Evolutionary conservation across 2,888 invertebrate species (phyloP).

Genomic region (Elegia similella): DNA sequence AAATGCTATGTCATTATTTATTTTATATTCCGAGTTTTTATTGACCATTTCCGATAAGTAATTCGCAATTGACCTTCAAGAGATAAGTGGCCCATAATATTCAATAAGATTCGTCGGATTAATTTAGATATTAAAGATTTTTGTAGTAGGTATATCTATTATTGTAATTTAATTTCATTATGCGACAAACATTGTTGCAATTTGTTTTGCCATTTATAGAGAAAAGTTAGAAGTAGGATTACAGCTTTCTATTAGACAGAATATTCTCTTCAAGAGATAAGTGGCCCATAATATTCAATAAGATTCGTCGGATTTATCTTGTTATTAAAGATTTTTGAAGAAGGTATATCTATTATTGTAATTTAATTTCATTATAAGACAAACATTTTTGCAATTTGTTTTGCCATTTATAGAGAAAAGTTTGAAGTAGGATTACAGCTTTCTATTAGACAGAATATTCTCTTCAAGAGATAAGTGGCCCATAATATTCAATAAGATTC

Average conservation of each 20-base stretch:
- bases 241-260: too few species aligned
- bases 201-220: too few species aligned
- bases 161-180: too few species aligned
- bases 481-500: slow-evolving; percentile 37
- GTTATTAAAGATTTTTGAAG: background rate
- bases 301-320: slow-evolving; percentile 19
- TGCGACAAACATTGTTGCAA: too few species aligned
- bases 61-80: slow-evolving; percentile 55
- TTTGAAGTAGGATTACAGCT: too few species aligned
- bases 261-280: slow-evolving; percentile 51
- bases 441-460: too few species aligned
- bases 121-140: background rate
- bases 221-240: too few species aligned
- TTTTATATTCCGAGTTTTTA: slow-evolving; percentile 54
- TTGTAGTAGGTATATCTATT: too few species aligned
- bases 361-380: too few species aligned
- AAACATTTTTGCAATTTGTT: too few species aligned
- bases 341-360: too few species aligned
- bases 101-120: slow-evolving; percentile 29
- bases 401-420: too few species aligned
- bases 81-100: slow-evolving; percentile 41
- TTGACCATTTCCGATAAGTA: slow-evolving; percentile 46
- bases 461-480: slow-evolving; percentile 49
- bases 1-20: slow-evolving; percentile 54
- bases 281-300: slow-evolving; percentile 40